Conservation (phyloP, 2,113 vertebrate genomes). For the Columba livia region DNA sequence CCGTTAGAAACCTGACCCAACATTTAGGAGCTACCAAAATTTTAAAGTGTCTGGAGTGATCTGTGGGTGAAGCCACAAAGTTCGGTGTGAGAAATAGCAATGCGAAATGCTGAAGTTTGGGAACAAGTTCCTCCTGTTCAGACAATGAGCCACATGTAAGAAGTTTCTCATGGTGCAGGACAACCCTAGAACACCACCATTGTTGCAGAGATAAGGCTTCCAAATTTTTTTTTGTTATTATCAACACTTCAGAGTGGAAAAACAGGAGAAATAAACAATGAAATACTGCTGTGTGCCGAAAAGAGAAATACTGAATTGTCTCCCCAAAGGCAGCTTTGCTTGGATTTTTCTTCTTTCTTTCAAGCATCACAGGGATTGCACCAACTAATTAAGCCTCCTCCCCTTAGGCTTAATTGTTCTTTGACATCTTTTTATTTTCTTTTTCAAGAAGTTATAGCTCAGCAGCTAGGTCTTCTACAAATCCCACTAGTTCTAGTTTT, state of each 20-base stretch:
- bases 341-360: background rate
- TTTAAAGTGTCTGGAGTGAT: background rate
- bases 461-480: background rate
- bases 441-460: background rate
- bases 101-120: accelerated
- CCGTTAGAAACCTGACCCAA: background rate
- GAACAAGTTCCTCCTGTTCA: background rate
- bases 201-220: background rate
- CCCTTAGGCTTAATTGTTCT: background rate
- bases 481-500: background rate
- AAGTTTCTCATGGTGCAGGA: background rate
- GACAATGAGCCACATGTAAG: accelerated
- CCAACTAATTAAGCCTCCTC: background rate
- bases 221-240: background rate
- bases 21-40: background rate
- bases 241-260: background rate
- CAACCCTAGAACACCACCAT: background rate
- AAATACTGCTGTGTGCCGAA: background rate
- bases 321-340: background rate
- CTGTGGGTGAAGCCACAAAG: accelerated
- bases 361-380: background rate
- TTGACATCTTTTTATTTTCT: background rate
- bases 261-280: background rate
- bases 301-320: background rate
- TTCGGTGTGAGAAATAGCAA: background rate